A percentile compares a stretch with the other conserved stretches of the same genome.
Evolutionary conservation across 1,140 invertebrate species (phyloP).

Genomic region (Drosophila pruinosa): DNA sequence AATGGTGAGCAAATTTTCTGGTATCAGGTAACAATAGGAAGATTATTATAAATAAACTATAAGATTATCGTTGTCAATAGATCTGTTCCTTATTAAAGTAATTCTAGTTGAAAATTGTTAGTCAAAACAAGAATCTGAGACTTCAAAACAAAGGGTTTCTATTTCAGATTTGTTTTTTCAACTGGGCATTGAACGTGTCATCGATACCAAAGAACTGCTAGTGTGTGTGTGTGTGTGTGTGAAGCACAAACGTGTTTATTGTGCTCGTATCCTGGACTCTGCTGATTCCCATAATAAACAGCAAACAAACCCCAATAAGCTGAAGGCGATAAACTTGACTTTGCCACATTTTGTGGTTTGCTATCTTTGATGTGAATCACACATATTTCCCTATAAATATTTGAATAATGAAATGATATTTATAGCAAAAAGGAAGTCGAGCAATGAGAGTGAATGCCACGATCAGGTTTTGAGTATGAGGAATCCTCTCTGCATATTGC

Average conservation of each 20-base stretch:
- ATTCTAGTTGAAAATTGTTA: neutral
- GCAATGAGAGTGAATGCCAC: neutral
- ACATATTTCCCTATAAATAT: slow-evolving; percentile 13
- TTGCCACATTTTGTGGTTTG: neutral
- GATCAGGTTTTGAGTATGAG: neutral
- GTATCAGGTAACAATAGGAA: too few species aligned
- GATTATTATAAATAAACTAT: too few species aligned
- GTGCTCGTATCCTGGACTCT: slow-evolving; percentile 16
- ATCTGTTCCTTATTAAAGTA: neutral
- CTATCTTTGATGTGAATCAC: slow-evolving; percentile 26
- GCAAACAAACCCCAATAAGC: slow-evolving; percentile 27
- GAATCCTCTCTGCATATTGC: slow-evolving; percentile 41
- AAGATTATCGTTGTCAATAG: too few species aligned
- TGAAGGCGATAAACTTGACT: slow-evolving; percentile 27
- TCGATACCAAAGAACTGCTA: slow-evolving; percentile 6
- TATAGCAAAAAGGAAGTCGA: slow-evolving; percentile 6
- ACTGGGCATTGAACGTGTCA: neutral
- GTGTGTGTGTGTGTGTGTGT: neutral
- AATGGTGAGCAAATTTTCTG: too few species aligned
- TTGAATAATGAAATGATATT: slow-evolving; percentile 20
- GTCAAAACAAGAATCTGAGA: neutral
- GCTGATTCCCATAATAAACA: neutral
- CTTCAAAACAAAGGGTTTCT: neutral
- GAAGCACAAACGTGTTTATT: slow-evolving; percentile 23
- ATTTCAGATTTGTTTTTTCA: neutral